Percentiles rank a stretch among this genome's conserved stretches.
Evolutionary conservation across 2,797 vertebrate genomes (phyloP).

Genomic region (Brotula barbata): DNA sequence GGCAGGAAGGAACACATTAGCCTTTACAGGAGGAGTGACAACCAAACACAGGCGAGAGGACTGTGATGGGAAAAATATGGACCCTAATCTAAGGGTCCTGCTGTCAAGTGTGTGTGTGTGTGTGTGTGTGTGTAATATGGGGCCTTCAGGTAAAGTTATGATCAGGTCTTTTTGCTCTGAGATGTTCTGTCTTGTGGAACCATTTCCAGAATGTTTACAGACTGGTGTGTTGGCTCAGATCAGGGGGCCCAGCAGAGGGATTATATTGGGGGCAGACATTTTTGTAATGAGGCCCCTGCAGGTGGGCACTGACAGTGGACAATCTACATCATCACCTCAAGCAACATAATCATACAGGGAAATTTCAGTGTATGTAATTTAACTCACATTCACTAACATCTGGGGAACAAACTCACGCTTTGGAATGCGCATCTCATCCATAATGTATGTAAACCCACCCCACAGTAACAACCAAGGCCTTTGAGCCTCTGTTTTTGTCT

Average conservation of each 20-base stretch:
- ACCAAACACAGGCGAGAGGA: constrained; percentile 38
- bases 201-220: constrained; percentile 54
- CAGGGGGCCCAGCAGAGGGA: constrained; percentile 35
- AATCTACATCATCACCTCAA: constrained; percentile 54
- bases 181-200: constrained; percentile 51
- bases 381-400: constrained; percentile 17
- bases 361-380: constrained; percentile 21
- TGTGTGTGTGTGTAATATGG: constrained; percentile 36
- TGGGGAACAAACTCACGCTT: constrained; percentile 14
- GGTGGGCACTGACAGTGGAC: constrained; percentile 46
- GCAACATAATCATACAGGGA: constrained; percentile 27
- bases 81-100: constrained; percentile 49
- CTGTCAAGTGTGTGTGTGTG: constrained; percentile 40
- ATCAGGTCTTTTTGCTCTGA: constrained; percentile 44
- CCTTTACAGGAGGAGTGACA: constrained; percentile 60
- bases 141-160: constrained; percentile 46
- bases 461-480: not conserved
- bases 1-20: constrained; percentile 73
- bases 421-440: not conserved
- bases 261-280: constrained; percentile 32
- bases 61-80: constrained; percentile 40
- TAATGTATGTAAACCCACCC: constrained; percentile 12
- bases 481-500: constrained; percentile 8
- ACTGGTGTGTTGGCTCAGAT: constrained; percentile 21
- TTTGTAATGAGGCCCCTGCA: constrained; percentile 38